Evolutionary conservation across 1,140 invertebrate genomes (phyloP).

Genomic region (Lordiphosa clarofinis): DNA sequence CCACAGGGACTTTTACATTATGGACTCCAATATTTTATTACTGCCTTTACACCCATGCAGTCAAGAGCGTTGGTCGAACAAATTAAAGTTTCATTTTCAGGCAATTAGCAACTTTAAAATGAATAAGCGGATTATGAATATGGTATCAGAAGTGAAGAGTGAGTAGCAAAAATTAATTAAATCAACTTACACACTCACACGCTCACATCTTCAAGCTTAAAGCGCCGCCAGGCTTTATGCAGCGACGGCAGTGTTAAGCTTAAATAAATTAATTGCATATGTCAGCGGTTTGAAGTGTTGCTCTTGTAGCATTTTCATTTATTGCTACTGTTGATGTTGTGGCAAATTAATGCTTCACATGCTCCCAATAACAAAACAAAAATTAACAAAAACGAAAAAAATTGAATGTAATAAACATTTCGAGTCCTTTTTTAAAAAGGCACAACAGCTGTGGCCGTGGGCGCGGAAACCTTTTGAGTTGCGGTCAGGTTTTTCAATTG

Average conservation of each 20-base stretch:
- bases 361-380: too few relatives aligned
- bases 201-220: not conserved
- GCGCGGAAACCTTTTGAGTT: constrained; percentile 11
- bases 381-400: too few relatives aligned
- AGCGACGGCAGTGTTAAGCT: constrained; percentile 49
- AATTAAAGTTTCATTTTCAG: constrained; percentile 30
- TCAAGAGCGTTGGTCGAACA: constrained; percentile 18
- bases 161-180: constrained; percentile 39
- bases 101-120: constrained; percentile 56
- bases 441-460: too few relatives aligned
- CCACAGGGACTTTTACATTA: too few relatives aligned
- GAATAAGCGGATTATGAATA: constrained; percentile 47
- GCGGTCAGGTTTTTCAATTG: not conserved
- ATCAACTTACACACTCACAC: constrained; percentile 22
- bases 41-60: not conserved
- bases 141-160: constrained; percentile 13
- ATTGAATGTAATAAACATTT: too few relatives aligned
- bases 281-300: constrained; percentile 54
- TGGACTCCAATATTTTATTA: too few relatives aligned
- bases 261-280: constrained; percentile 71
- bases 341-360: constrained; percentile 31
- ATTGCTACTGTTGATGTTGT: constrained; percentile 23
- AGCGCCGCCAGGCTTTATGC: constrained; percentile 21
- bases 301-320: constrained; percentile 44
- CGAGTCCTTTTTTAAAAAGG: not conserved